Evolutionary conservation across 2,113 vertebrate genomes (phyloP).

Genomic region (Campylorhamphus procurvoides): DNA sequence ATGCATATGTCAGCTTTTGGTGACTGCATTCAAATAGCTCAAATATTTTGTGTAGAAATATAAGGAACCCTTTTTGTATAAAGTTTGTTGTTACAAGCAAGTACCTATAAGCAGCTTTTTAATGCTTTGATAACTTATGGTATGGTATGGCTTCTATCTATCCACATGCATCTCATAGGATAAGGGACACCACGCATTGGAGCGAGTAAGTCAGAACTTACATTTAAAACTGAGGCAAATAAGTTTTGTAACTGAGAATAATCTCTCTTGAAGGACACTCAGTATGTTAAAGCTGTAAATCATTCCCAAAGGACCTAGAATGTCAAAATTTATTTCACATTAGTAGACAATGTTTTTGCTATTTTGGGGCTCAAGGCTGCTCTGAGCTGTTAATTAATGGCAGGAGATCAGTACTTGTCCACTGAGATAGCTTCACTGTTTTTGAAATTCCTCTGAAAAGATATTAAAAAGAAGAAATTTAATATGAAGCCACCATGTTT

Average conservation of each 20-base stretch:
- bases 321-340: not conserved
- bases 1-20: not conserved
- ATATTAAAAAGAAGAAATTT: not conserved
- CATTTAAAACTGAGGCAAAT: not conserved
- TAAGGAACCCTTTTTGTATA: rapidly evolving
- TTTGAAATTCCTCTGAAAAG: not conserved
- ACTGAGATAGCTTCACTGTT: not conserved
- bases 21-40: not conserved
- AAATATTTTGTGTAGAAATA: not conserved
- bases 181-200: not conserved
- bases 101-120: not conserved
- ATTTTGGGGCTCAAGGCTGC: slow-evolving; percentile 22
- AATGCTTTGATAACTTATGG: not conserved
- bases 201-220: not conserved
- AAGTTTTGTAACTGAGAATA: not conserved
- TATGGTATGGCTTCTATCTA: not conserved
- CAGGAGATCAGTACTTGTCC: not conserved
- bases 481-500: not conserved
- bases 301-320: not conserved
- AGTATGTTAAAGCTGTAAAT: not conserved
- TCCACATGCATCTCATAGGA: not conserved
- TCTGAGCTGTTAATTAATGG: slow-evolving; percentile 19
- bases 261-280: not conserved
- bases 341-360: not conserved
- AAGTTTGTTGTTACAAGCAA: not conserved